Base-by-base conservation (phyloP, 2,888 invertebrate species). In the Drosophila buzzatii region DNA sequence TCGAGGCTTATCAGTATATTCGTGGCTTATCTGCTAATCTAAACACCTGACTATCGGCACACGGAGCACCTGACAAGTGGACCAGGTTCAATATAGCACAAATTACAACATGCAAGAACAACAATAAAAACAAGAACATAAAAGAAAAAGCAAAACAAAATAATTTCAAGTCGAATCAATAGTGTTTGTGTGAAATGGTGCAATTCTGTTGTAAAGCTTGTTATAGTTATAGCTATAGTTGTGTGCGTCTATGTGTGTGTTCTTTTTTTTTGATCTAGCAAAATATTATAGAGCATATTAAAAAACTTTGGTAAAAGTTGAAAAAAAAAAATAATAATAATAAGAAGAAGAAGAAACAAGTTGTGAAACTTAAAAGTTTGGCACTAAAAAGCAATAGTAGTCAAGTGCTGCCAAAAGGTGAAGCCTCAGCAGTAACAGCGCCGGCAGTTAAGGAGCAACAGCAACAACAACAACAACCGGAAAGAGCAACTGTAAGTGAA, bases 261-360 rank as follows among this genome's bases (percentile, higher is more conserved):
- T 18, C 27, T 41, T 41, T 41, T 14, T 56, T 51, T 33, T 51
- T 44, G 23, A 51, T 45, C 49, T 44, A 42, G 61, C 65, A 31
- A 52, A 58, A 60, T 55, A 76, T 72, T 86, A 74, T 78, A 89
- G 78, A 84, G 79, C 80, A 82, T 78, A 89, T 86, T 81, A 79
- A 85, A 89, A 89, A 82, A 89, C 86, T 79, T 89, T 68, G 67
- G 66, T 10, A 70, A 89, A 85, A 84, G 73, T 84, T 89, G 65
- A 73, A 58, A 72, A 45, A 58, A 39, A 39, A 37, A 37, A 16
- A 6, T n/a, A 39, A 14, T 9, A 10, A 16, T 5, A 33, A 10
- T 9, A 33, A 10, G 2, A 57, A 56, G 60, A 39, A 39, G 16
- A 10, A 58, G 61, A 49, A 49, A 18, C 49, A 49, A 75, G 66